These are phyloP conservation scores for Ceratothoa steindachneri DNA, from an alignment of 2,888 invertebrate species.

Conservation along the genomic window DNA sequence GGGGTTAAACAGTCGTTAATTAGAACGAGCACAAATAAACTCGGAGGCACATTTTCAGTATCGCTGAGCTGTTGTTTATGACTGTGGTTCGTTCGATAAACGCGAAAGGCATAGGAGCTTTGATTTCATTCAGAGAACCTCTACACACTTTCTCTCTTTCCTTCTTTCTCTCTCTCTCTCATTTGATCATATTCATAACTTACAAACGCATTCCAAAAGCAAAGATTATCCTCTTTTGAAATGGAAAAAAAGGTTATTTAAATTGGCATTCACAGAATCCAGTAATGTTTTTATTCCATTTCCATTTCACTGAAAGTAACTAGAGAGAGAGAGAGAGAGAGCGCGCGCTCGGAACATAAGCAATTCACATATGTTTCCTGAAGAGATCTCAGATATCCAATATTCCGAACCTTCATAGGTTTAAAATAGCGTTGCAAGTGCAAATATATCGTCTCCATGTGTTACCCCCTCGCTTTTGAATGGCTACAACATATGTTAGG, in stretches of 20 bases:
- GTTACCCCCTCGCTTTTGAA: slow-evolving; percentile 40
- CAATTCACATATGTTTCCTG: slow-evolving; percentile 13
- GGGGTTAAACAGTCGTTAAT: too few species aligned
- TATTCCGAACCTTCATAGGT: not conserved
- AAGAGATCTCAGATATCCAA: slow-evolving; percentile 1
- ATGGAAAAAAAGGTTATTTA: not conserved
- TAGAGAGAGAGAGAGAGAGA: not conserved
- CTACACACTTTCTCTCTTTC: too few species aligned
- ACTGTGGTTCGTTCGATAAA: too few species aligned
- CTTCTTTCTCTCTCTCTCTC: too few species aligned
- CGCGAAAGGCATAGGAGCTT: too few species aligned
- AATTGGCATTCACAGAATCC: not conserved
- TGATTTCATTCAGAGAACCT: too few species aligned
- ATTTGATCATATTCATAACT: too few species aligned
- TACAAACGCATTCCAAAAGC: not conserved
- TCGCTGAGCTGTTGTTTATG: too few species aligned
- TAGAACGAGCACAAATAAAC: too few species aligned
- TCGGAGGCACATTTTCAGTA: too few species aligned
- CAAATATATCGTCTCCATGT: slow-evolving; percentile 44
- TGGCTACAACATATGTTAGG: slow-evolving; percentile 46
- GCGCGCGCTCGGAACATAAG: not conserved
- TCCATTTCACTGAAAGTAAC: not conserved
- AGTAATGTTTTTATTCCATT: not conserved
- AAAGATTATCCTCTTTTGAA: not conserved
- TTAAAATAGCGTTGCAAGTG: not conserved